These are phyloP conservation scores for Heterotilapia buettikoferi DNA, from an alignment of 2,113 vertebrate genomes.

Conservation along the genomic window DNA sequence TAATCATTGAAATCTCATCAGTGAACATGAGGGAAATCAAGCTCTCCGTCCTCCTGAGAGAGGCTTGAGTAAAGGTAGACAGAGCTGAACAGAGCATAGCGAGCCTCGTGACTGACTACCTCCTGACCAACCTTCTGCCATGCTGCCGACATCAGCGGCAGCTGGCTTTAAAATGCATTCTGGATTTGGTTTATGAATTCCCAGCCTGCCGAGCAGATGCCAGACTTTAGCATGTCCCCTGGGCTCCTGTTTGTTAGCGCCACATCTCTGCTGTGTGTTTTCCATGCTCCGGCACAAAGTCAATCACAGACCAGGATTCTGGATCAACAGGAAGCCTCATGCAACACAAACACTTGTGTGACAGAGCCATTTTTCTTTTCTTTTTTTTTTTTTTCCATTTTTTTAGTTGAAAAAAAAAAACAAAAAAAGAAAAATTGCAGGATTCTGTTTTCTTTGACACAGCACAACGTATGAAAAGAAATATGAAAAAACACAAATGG, in stretches of 20 bases:
- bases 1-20: slow-evolving; percentile 20
- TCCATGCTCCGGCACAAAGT: slow-evolving; percentile 10
- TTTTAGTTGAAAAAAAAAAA: neutral
- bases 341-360: slow-evolving; percentile 4
- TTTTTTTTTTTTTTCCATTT: fast-evolving
- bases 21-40: slow-evolving; percentile 41
- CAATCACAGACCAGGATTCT: slow-evolving; percentile 24
- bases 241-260: slow-evolving; percentile 25
- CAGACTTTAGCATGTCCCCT: slow-evolving; percentile 36
- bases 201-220: slow-evolving; percentile 52
- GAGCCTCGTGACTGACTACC: slow-evolving; percentile 1
- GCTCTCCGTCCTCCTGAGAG: neutral
- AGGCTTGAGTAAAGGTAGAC: slow-evolving; percentile 1
- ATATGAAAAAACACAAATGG: neutral
- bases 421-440: neutral
- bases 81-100: neutral
- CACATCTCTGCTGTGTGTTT: slow-evolving; percentile 30
- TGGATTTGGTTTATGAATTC: slow-evolving; percentile 53
- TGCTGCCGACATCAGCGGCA: slow-evolving; percentile 30
- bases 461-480: neutral
- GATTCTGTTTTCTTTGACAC: neutral
- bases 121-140: slow-evolving; percentile 10
- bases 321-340: slow-evolving; percentile 12
- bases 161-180: slow-evolving; percentile 55
- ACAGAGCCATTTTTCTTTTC: neutral